phyloP scores from a whole-genome alignment of 37 sponge, comb jelly and placozoan species.

The Petrosia ficiformis region DNA sequence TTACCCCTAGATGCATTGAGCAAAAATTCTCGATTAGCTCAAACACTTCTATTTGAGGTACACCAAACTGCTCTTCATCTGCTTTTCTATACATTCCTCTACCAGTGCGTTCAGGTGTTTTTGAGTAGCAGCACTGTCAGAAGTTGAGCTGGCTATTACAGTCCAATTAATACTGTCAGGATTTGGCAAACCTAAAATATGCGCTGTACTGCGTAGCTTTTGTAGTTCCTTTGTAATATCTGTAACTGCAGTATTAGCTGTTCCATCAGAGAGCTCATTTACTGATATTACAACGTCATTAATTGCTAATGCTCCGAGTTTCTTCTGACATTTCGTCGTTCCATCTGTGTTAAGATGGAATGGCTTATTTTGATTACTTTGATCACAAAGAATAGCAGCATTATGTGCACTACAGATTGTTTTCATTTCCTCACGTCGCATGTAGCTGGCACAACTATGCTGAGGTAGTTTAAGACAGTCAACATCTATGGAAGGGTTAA shows the following conservation, averaged over 20 bases:
- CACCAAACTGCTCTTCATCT: constrained; percentile 24
- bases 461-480: constrained; percentile 8
- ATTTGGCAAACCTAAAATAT: constrained; percentile 17
- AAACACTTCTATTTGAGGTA: constrained; percentile 2
- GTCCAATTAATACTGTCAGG: constrained; percentile 35
- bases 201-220: constrained; percentile 11
- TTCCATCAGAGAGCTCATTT: constrained; percentile 35
- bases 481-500: constrained; percentile 12
- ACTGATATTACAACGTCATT: constrained; percentile 22
- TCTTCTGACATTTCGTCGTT: constrained; percentile 30
- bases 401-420: constrained; percentile 13
- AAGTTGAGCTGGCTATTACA: constrained; percentile 11
- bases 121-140: constrained; percentile 37
- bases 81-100: constrained; percentile 11
- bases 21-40: constrained; percentile 41
- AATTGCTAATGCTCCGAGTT: constrained; percentile 17
- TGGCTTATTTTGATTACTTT: neutral
- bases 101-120: constrained; percentile 20
- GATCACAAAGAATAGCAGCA: neutral
- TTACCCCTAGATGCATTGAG: constrained; percentile 51
- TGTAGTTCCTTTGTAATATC: constrained; percentile 28
- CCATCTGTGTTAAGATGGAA: constrained; percentile 32
- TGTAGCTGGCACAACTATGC: constrained; percentile 11
- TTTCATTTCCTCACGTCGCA: constrained; percentile 28
- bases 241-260: constrained; percentile 18